phyloP scores from a whole-genome alignment of 2,888 invertebrate genomes.

The Diarsia brunnea region DNA sequence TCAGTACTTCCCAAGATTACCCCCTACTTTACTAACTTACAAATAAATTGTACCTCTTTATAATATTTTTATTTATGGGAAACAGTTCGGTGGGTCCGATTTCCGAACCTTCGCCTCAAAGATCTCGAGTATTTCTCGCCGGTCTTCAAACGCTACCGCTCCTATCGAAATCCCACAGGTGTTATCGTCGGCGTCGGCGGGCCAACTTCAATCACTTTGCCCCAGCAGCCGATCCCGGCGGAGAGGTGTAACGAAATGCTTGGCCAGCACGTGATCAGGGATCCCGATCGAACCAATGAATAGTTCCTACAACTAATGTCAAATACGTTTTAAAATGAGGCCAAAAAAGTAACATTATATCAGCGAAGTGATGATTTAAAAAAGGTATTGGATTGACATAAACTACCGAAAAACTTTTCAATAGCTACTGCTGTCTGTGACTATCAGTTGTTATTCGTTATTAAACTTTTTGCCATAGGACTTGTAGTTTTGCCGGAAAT shows the following conservation, averaged over 20 bases:
- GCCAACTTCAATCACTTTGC: conserved; percentile 81
- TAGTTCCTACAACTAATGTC: conserved; percentile 25
- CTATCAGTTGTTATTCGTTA: too few relatives aligned
- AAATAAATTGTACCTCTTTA: too few relatives aligned
- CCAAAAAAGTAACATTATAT: neutral
- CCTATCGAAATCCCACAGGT: conserved; percentile 35
- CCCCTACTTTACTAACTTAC: too few relatives aligned
- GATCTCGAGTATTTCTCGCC: neutral
- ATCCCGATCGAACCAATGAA: conserved; percentile 53
- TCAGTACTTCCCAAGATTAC: too few relatives aligned
- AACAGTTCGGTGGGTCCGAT: neutral
- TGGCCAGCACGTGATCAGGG: conserved; percentile 62
- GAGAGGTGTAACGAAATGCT: conserved; percentile 62
- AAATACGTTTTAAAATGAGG: conserved; percentile 10
- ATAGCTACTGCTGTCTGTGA: too few relatives aligned
- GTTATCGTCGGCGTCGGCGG: conserved; percentile 63
- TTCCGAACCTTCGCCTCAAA: neutral
- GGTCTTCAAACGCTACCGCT: conserved; percentile 49
- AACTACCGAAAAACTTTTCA: neutral
- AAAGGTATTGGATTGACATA: neutral
- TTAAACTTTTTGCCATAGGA: too few relatives aligned
- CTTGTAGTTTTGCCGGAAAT: too few relatives aligned
- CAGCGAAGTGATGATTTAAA: neutral
- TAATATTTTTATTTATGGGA: too few relatives aligned
- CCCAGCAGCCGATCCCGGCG: conserved; percentile 48